Evolutionary conservation across 2,113 vertebrate species (phyloP), one percentile per base, ranked within the genome.

Genomic region (Thymallus thymallus): DNA sequence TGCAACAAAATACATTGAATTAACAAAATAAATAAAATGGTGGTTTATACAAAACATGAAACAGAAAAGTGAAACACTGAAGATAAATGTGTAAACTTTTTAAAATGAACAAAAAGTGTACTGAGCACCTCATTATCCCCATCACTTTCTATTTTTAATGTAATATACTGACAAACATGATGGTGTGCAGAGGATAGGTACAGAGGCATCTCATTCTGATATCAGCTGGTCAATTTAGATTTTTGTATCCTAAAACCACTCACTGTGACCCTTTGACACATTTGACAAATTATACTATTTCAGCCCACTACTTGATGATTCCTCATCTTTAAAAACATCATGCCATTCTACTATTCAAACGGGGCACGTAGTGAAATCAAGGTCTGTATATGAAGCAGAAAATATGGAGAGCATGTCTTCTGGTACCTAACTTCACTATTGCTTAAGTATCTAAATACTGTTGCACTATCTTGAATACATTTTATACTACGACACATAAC

Each of bases 31-130:
- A 94, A 95, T 94, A 92, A 93, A 95, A 93, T 88, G 89, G 85
- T 93, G 66, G 0, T 69, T 12, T 78, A 94, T 95, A 95, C 91
- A 96, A 96, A 96, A 95, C 91, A 94, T 92, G 89, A 88, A 86
- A 73, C 90, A 93, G 35, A 41, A 82, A 93, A 85, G 90, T 85
- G 90, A 94, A 92, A 94, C 91, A 94, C 90, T 91, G 92, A 88
- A 84, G 90, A 86, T 26, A 26, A 26, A 26, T 76, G 78, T 93
- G 90, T 92, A 94, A 93, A 95, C 2, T 78, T 81, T 78, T 81
- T 84, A 14, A 81, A 92, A 88, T 90, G 85, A 92, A 90, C 35
- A 90, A 91, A 79, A 91, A 72, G 68, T 91, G 93, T 93, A 92
- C 90, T 93, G 81, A 94, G 87, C 88, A 91, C 83, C 89, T 92